Conservation (phyloP, 2,797 vertebrate species). For the Eremophila alpestris region DNA sequence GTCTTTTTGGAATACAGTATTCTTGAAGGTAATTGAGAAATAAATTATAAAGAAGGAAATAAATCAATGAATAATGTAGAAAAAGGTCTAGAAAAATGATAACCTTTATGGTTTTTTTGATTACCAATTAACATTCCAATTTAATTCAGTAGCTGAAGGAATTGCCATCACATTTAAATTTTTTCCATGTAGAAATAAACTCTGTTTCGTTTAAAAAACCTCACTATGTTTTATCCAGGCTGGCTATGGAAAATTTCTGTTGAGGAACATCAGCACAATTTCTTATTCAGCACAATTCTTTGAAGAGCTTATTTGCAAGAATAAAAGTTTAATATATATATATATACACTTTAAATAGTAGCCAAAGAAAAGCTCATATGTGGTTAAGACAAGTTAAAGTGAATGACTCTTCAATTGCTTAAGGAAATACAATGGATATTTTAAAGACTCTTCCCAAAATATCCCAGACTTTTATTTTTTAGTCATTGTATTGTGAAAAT, state of each 20-base stretch:
- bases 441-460: not conserved
- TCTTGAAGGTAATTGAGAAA: not conserved
- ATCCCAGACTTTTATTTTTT: not conserved
- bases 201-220: not conserved
- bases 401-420: not conserved
- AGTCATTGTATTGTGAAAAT: not conserved
- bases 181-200: not conserved
- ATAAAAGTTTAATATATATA: not conserved
- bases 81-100: not conserved
- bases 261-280: not conserved
- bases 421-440: not conserved
- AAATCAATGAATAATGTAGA: not conserved
- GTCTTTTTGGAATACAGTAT: not conserved
- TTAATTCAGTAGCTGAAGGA: not conserved
- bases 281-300: not conserved
- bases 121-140: not conserved
- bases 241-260: not conserved
- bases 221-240: not conserved
- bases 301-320: not conserved
- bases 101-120: not conserved
- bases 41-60: not conserved
- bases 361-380: not conserved
- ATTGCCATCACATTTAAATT: not conserved
- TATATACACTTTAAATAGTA: not conserved
- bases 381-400: not conserved